These are phyloP conservation scores for Caenorhabditis auriculariae DNA, from an alignment of 2,888 invertebrate genomes.

Conservation along the genomic window DNA sequence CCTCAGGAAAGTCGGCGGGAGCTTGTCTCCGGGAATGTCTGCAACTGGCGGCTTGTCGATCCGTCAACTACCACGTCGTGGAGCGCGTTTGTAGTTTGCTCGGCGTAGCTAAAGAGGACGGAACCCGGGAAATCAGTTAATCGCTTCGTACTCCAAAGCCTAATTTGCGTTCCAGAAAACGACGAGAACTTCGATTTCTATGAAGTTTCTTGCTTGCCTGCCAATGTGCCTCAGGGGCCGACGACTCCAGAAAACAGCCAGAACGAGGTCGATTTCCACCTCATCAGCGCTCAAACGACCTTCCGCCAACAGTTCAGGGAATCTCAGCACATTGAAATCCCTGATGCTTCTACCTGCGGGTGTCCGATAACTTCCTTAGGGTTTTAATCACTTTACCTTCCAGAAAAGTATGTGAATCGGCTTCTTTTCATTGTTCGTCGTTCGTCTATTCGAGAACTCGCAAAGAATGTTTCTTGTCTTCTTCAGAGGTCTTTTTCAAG, in stretches of 20 bases:
- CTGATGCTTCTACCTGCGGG: not conserved
- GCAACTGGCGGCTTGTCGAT: constrained; percentile 28
- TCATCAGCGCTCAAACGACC: not conserved
- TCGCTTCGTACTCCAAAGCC: not conserved
- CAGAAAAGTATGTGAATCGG: not conserved
- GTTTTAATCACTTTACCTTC: not conserved
- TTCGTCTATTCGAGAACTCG: not conserved
- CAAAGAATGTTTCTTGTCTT: not conserved
- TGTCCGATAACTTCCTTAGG: not conserved
- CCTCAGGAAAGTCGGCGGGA: constrained; percentile 4
- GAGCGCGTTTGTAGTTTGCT: constrained; percentile 19
- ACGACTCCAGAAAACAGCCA: constrained; percentile 11
- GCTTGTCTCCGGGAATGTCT: constrained; percentile 48
- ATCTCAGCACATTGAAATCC: not conserved
- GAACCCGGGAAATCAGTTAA: not conserved
- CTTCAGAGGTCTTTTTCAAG: no score
- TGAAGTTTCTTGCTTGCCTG: constrained; percentile 45
- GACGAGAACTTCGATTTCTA: constrained; percentile 50
- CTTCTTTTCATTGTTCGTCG: not conserved
- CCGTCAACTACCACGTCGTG: constrained; percentile 47
- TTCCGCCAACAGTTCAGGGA: not conserved
- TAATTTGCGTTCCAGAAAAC: not conserved
- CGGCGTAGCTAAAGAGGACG: constrained; percentile 12
- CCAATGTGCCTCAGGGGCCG: constrained; percentile 18
- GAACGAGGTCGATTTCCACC: not conserved